Base-by-base conservation (phyloP, 2,888 invertebrate genomes). In the Cancer borealis region DNA sequence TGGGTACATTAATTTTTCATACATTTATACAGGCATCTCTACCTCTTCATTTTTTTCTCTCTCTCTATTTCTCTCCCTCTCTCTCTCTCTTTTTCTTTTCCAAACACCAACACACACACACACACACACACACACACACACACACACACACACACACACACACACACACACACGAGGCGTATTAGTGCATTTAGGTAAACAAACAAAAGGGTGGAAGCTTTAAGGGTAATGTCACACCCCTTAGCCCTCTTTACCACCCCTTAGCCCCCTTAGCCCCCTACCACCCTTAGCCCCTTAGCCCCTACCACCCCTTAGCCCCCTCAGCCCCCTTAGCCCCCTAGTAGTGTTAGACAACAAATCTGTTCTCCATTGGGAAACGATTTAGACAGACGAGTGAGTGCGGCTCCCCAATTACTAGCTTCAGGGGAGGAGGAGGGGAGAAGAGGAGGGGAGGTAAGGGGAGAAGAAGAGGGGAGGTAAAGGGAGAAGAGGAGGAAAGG, bases 351-450 rank as follows among this genome's bases (percentile, higher is more conserved):
- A 45, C 91, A 73, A 66, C 46, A 91, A 91, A 91, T 91, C 91
- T 91, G 91, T 21, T 12, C 73, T 10, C 91, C 73, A 91, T 91
- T 73, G 87, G 92, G n/a, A 60, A 30, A 88, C 88, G 92, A 92
- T 87, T 87, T 54, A 92, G 92, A 87, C 66, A 26, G 49, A 84
- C 79, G 87, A 87, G 87, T 49, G 84, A 73, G 92, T 88, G 92
- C 39, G 17, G 88, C 26, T n/a, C 66, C 46, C 90, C 89, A 90
- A 89, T 90, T 79, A 89, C 88, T 66, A 47, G 46, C 88, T 88
- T 49, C 39, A 92, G 46, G n/a, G 47, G n/a, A 10, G 46, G 47
- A 47, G 30, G 14, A 47, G 5, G 92, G 46, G 26, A 46, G 45
- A n/a, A 66, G 88, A 39, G 46, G 21, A 45, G 87, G 66, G 54